Evolutionary conservation across 2,888 invertebrate genomes (phyloP).

Genomic region (Ophonus ardosiacus): DNA sequence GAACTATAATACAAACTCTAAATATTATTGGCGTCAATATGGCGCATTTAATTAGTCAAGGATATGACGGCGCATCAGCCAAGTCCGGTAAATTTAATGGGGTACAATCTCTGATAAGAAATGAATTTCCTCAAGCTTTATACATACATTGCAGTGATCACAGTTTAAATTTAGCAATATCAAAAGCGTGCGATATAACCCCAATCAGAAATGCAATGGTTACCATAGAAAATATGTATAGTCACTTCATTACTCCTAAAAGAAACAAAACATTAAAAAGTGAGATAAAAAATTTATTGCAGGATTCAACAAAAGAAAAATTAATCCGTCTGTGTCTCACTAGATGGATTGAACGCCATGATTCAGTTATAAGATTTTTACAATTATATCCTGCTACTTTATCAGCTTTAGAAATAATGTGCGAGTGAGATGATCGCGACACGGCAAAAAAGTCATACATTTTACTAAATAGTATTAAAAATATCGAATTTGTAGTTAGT

Average conservation of each 20-base stretch:
- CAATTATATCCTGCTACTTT: not conserved
- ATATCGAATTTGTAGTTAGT: not conserved
- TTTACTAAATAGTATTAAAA: not conserved
- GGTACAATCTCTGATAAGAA: no score
- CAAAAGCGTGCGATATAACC: not conserved
- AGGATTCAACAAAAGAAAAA: not conserved
- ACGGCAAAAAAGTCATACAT: not conserved
- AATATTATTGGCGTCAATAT: no score
- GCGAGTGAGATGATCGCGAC: not conserved
- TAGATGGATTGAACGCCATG: not conserved
- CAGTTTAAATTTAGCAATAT: not conserved
- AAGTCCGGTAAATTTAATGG: no score
- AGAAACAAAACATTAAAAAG: not conserved
- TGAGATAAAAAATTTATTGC: not conserved
- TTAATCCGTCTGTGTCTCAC: not conserved
- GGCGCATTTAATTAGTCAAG: no score
- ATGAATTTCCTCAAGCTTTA: no score
- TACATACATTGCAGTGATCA: not conserved
- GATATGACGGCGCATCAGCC: no score
- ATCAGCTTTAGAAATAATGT: not conserved
- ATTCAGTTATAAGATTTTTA: not conserved
- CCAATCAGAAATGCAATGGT: not conserved
- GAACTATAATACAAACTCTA: no score
- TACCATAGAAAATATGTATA: not conserved
- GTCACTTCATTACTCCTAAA: not conserved